These are phyloP conservation scores for Aurelia coerulea DNA, from an alignment of 30 jellyfish, hydroid and myxozoan species.

Conservation along the genomic window DNA sequence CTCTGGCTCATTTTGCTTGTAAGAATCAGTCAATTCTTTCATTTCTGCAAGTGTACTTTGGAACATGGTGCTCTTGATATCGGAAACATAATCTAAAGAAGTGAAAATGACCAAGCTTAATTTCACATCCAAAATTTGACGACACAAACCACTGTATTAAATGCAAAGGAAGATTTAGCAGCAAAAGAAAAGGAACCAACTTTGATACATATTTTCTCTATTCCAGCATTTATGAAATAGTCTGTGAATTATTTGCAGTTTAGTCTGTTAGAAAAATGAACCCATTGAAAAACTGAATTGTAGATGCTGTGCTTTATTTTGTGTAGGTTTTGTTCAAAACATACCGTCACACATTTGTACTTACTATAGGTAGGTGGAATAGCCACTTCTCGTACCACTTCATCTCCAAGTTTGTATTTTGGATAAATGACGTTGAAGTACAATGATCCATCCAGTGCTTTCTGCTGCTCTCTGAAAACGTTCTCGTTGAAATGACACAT, in stretches of 20 bases:
- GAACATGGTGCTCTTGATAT: slow-evolving; percentile 3
- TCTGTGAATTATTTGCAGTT: no score
- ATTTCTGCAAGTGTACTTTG: neutral
- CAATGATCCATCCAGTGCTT: slow-evolving; percentile 21
- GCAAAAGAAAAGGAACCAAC: no score
- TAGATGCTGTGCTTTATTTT: no score
- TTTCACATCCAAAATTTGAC: neutral
- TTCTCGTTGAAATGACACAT: slow-evolving; percentile 47
- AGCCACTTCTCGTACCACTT: slow-evolving; percentile 40
- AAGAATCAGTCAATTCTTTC: neutral
- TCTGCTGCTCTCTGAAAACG: slow-evolving; percentile 9
- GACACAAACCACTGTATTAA: no score
- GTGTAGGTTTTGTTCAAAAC: neutral
- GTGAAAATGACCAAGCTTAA: neutral
- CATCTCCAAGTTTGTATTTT: slow-evolving; percentile 53
- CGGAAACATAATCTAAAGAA: neutral
- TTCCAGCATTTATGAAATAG: no score
- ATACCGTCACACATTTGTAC: neutral
- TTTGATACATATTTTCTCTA: no score
- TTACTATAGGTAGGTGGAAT: slow-evolving; percentile 42
- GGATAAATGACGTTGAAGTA: slow-evolving; percentile 15
- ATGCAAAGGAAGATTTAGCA: no score
- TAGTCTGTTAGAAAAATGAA: no score
- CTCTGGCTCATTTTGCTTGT: slow-evolving; percentile 4
- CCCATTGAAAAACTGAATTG: no score